phyloP scores from a whole-genome alignment of 2,797 vertebrate species.

The Aulostomus chinensis region DNA sequence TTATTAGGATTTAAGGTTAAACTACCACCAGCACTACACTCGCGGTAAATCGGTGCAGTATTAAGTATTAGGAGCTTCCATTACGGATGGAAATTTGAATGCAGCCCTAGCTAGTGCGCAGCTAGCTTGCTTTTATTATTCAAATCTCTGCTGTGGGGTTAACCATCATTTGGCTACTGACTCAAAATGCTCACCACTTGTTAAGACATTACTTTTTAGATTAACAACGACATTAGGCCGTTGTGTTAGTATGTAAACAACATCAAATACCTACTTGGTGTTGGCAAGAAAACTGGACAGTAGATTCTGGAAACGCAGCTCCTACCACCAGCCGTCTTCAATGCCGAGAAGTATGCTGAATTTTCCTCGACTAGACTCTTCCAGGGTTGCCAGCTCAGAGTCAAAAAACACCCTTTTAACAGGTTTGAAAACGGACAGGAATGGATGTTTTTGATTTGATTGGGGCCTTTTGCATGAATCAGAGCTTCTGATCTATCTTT shows the following conservation, averaged over 20 bases:
- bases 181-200: background rate
- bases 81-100: slow-evolving; percentile 7
- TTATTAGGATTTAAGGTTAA: background rate
- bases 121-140: slow-evolving; percentile 47
- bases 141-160: slow-evolving; percentile 13
- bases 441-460: too few species aligned
- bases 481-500: too few species aligned
- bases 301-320: slow-evolving; percentile 48
- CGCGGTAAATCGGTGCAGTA: background rate
- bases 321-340: slow-evolving; percentile 42
- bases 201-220: background rate
- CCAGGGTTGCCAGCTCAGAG: slow-evolving; percentile 62
- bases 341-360: slow-evolving; percentile 48
- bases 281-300: slow-evolving; percentile 19
- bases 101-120: slow-evolving; percentile 31
- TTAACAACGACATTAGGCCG: fast-evolving
- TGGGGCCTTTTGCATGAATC: too few species aligned
- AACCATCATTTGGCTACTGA: slow-evolving; percentile 20
- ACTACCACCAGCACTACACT: background rate
- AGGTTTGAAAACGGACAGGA: background rate
- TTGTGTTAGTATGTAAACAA: fast-evolving
- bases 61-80: background rate
- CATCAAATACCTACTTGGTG: slow-evolving; percentile 55
- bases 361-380: slow-evolving; percentile 45
- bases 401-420: slow-evolving; percentile 14